These are phyloP conservation scores for Cephus pygmeus DNA, from an alignment of 2,888 invertebrate species.

Conservation along the genomic window DNA sequence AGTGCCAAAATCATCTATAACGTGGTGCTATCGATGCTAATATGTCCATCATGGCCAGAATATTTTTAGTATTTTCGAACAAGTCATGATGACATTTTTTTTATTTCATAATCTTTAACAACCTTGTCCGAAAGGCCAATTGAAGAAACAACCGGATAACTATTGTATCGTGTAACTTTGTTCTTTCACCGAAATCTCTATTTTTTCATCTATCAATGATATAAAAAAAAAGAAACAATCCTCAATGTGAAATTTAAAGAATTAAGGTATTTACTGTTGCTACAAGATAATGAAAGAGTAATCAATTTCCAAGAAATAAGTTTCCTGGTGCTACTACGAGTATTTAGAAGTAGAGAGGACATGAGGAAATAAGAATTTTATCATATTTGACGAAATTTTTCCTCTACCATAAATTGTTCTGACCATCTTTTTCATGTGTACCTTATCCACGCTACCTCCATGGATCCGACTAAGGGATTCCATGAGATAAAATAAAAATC, in stretches of 20 bases:
- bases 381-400: not conserved
- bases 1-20: not conserved
- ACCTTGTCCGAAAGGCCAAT: not conserved
- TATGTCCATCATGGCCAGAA: not conserved
- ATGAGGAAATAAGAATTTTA: not conserved
- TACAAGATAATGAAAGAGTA: not conserved
- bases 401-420: constrained; percentile 6
- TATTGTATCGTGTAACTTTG: not conserved
- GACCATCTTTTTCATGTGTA: constrained; percentile 38
- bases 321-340: not conserved
- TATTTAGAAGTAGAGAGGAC: not conserved
- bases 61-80: not conserved
- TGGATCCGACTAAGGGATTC: not conserved
- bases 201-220: not conserved
- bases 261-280: not conserved
- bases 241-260: not conserved
- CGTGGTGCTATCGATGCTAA: not conserved
- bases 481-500: not conserved
- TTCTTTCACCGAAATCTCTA: not conserved
- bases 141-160: not conserved
- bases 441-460: constrained; percentile 44
- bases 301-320: not conserved
- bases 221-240: not conserved
- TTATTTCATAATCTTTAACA: not conserved
- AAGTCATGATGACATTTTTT: not conserved